Base-by-base conservation (phyloP, 2,113 vertebrate genomes). In the Symphodus melops region DNA sequence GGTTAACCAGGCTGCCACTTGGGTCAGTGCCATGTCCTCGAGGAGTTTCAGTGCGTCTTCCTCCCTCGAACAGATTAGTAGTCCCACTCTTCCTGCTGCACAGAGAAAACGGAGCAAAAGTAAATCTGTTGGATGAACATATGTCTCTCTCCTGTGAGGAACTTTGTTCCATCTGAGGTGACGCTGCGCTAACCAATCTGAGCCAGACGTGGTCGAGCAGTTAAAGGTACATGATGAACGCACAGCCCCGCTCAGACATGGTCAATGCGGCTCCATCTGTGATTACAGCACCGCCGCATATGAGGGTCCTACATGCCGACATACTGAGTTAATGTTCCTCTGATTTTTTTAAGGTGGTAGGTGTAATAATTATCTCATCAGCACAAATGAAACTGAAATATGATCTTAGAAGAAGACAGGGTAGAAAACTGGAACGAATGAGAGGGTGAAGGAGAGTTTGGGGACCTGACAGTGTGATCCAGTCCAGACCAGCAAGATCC, bases 321-420 rank as follows among this genome's bases (percentile, higher is more conserved):
- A 68, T 41, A 17, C 25, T 36, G 54, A 75, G 63, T 70, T 1
- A 83, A 84, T 72, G 72, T 88, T 88, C 73, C 88, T 92, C 86
- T 92, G 87, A 33, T 33, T 92, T 81, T 94, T 46, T 95, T 91
- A 94, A 95, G 91, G 95, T 94, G 92, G 95, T 87, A 92, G 93
- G 96, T 95, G 92, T 90, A 90, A 87, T 89, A 85, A 92, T 91
- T 91, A 82, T 93, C 91, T 94, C 85, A 91, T 92, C 96, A 95
- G 94, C 96, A 96, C 95, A 94, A 91, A 93, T 80, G 36, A 84
- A 82, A 82, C 65, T 58, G 91, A 95, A 89, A 88, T 60, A 91
- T 95, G 93, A 95, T 87, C 77, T 85, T 28, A 67, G 86, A 93
- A 92, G 92, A 17, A 72, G 72, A 81, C 80, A 87, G 58, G 17